These are phyloP conservation scores for Drosophila nr. medialis DNA, from an alignment of 2,888 invertebrate genomes.

Conservation along the genomic window DNA sequence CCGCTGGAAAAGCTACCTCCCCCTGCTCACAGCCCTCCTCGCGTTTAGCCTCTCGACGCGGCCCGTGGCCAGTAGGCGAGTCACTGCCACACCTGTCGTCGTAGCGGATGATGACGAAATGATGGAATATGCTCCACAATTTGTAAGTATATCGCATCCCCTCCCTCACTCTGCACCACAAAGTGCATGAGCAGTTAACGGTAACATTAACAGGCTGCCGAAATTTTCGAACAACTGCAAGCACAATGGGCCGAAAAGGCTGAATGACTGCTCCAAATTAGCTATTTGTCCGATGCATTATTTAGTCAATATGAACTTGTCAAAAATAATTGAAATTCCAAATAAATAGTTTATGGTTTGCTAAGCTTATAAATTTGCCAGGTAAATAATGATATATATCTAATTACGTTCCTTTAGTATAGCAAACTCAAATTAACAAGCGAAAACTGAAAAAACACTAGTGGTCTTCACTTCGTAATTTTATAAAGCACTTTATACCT, in stretches of 20 bases:
- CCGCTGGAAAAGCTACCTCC: slow-evolving; percentile 15
- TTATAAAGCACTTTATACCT: background rate
- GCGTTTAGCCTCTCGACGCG: slow-evolving; percentile 54
- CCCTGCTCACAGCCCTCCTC: slow-evolving; percentile 40
- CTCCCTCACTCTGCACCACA: background rate
- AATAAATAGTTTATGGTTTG: background rate
- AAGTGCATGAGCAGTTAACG: slow-evolving; percentile 26
- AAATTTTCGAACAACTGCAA: slow-evolving; percentile 13
- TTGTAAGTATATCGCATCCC: slow-evolving; percentile 75
- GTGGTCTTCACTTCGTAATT: background rate
- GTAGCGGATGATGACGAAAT: slow-evolving; percentile 73
- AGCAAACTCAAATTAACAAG: background rate
- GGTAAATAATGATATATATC: background rate
- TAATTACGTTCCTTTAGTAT: background rate
- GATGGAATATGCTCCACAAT: slow-evolving; percentile 83
- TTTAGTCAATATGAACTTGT: background rate
- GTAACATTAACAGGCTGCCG: slow-evolving; percentile 12
- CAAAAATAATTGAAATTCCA: background rate
- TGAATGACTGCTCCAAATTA: background rate
- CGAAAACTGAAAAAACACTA: background rate
- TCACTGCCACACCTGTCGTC: slow-evolving; percentile 60
- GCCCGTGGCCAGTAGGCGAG: slow-evolving; percentile 39
- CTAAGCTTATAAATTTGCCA: background rate
- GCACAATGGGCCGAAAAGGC: slow-evolving; percentile 29
- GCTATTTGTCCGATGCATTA: background rate